Evolutionary conservation across 2,797 vertebrate species (phyloP).

Genomic region (Bradypodion pumilum): DNA sequence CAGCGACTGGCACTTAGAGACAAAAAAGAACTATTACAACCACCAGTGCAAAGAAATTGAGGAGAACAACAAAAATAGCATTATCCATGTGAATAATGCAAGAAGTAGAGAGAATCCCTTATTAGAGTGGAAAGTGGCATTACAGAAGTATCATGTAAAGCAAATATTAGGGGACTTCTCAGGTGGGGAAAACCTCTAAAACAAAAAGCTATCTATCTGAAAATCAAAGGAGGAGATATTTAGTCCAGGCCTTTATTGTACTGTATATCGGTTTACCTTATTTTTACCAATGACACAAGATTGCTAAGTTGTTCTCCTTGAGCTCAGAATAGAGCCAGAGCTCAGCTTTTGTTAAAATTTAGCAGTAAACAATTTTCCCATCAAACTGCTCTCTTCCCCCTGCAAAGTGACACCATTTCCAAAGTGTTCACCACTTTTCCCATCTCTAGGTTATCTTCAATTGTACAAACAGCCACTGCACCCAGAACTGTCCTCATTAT

Average conservation of each 20-base stretch:
- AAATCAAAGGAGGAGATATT: too few relatives aligned
- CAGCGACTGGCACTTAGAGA: too few relatives aligned
- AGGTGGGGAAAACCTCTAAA: not conserved
- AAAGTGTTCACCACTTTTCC: not conserved
- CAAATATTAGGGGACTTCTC: not conserved
- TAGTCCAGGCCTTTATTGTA: too few relatives aligned
- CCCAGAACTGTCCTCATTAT: not conserved
- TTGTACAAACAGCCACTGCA: not conserved
- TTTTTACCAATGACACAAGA: not conserved
- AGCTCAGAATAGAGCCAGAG: not conserved
- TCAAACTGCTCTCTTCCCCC: not conserved
- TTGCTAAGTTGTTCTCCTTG: not conserved
- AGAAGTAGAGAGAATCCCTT: not conserved
- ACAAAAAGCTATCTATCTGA: not conserved
- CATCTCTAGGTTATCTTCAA: not conserved
- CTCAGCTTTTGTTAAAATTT: not conserved
- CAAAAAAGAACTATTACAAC: too few relatives aligned
- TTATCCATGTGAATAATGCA: not conserved
- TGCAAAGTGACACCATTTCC: not conserved
- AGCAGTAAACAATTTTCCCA: not conserved
- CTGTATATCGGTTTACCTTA: not conserved
- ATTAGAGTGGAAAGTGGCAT: not conserved
- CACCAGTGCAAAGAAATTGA: too few relatives aligned
- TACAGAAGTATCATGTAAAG: not conserved
- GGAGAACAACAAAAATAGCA: too few relatives aligned